Conservation (phyloP, 2,113 vertebrate species). For the Aspidoscelis tigris region DNA sequence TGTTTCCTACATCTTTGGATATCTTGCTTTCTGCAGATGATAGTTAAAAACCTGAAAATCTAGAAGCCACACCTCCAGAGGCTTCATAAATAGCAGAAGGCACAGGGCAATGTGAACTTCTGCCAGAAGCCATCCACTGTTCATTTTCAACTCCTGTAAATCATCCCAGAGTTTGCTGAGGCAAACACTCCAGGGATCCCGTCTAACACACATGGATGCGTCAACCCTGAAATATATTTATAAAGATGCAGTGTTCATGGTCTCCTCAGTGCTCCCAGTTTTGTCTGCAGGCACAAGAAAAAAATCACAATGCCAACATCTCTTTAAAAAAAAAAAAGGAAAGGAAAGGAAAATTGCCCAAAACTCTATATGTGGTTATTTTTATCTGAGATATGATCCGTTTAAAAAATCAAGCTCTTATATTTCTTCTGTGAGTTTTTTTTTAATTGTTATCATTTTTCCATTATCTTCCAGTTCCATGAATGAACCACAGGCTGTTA, state of each 20-base stretch:
- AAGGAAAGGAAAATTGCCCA: not conserved
- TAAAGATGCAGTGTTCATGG: not conserved
- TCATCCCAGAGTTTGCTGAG: not conserved
- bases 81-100: not conserved
- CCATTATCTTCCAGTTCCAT: not conserved
- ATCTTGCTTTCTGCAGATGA: not conserved
- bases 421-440: not conserved
- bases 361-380: conserved; percentile 16
- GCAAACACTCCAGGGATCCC: conserved; percentile 7
- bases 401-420: not conserved
- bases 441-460: not conserved
- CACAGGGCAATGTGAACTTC: not conserved
- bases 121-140: conserved; percentile 3
- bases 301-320: not conserved
- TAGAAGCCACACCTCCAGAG: not conserved
- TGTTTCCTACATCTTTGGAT: not conserved
- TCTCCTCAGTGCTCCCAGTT: not conserved
- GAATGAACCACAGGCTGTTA: not conserved
- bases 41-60: not conserved
- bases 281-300: conserved; percentile 1
- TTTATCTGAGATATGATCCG: not conserved
- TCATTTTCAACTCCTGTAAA: not conserved
- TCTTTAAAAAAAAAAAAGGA: not conserved
- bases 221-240: conserved; percentile 9
- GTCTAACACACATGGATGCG: conserved; percentile 5